Evolutionary conservation across 2,797 vertebrate species (phyloP).

Genomic region (Cuculus canorus): DNA sequence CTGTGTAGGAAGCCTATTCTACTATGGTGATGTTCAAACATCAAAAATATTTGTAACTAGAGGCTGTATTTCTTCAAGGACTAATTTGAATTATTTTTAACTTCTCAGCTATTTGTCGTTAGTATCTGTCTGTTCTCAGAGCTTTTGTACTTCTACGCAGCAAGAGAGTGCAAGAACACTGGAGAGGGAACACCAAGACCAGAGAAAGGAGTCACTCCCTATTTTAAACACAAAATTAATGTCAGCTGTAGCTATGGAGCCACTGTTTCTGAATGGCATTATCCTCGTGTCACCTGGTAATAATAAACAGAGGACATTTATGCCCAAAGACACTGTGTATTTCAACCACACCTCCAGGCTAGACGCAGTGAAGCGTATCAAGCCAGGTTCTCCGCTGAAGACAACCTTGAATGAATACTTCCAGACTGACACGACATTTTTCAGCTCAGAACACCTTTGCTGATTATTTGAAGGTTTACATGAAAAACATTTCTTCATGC

Average conservation of each 20-base stretch:
- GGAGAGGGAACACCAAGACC: neutral
- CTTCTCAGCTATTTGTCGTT: constrained; percentile 4
- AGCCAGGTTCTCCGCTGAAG: neutral
- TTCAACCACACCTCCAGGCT: constrained; percentile 14
- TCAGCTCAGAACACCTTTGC: neutral
- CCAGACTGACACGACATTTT: neutral
- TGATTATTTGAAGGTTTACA: neutral
- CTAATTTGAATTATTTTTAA: constrained; percentile 14
- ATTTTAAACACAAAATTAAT: neutral
- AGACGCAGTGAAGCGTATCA: neutral
- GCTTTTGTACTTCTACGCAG: neutral
- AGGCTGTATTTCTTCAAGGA: neutral
- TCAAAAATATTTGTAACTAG: neutral
- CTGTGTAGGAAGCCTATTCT: constrained; percentile 8
- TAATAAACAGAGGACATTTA: neutral
- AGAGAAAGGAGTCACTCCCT: neutral
- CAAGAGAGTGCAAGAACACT: neutral
- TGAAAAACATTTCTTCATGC: neutral
- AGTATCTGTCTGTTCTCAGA: neutral
- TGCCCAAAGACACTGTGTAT: neutral
- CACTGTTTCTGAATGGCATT: neutral
- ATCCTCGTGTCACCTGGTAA: neutral
- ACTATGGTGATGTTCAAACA: neutral
- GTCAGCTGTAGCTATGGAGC: neutral
- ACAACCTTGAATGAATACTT: neutral